A percentile compares a stretch with the other conserved stretches of the same genome.
Conservation (phyloP, 2,888 invertebrate species). For the Empis stercorea region DNA sequence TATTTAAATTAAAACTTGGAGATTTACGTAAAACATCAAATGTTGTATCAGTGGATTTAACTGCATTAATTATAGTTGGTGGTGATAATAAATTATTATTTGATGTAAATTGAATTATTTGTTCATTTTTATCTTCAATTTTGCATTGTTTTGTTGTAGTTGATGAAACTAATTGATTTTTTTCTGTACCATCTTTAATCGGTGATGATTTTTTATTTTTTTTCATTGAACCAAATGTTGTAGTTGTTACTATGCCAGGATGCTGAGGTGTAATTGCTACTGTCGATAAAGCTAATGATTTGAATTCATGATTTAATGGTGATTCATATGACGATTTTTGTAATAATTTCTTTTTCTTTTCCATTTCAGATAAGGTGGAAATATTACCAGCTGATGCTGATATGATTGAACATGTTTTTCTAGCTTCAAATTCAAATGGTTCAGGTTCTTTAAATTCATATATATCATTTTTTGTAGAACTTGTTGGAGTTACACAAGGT, state of each 20-base stretch:
- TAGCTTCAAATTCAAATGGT: constrained; percentile 71
- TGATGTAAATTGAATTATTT: constrained; percentile 6
- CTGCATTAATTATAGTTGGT: not conserved
- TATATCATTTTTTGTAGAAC: constrained; percentile 42
- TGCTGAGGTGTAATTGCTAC: not conserved
- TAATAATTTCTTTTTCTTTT: constrained; percentile 12
- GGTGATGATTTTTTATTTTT: constrained; percentile 6
- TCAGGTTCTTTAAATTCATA: constrained; percentile 85
- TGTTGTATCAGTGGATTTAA: constrained; percentile 28
- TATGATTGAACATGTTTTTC: constrained; percentile 28
- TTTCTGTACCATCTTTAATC: constrained; percentile 5
- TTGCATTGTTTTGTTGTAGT: constrained; percentile 10
- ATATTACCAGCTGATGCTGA: constrained; percentile 1
- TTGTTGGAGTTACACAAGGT: constrained; percentile 5
- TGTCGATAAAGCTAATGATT: not conserved
- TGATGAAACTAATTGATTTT: constrained; percentile 1
- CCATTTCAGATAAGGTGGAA: constrained; percentile 10
- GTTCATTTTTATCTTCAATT: constrained; percentile 10
- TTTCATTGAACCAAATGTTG: not conserved
- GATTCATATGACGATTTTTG: constrained; percentile 8
- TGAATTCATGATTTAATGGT: constrained; percentile 2
- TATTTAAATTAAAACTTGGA: constrained; percentile 33
- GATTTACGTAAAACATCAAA: constrained; percentile 37
- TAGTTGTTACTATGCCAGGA: too few species aligned
- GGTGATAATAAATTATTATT: constrained; percentile 9